Evolutionary conservation across 1,140 invertebrate species (phyloP).

Genomic region (Kradibia gibbosae): DNA sequence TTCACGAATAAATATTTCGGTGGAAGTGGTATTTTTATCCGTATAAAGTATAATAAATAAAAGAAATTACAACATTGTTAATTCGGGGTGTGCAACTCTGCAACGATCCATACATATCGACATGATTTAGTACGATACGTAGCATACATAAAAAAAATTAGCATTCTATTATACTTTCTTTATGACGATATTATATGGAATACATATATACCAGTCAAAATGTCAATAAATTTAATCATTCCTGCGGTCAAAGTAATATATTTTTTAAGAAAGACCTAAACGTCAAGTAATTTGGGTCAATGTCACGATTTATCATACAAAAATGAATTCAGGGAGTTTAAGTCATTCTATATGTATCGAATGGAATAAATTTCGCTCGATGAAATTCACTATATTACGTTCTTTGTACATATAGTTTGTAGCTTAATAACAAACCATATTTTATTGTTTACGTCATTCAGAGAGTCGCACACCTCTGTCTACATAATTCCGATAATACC

Average conservation of each 20-base stretch:
- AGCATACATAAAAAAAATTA: neutral
- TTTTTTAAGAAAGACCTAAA: constrained; percentile 34
- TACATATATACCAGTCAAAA: neutral
- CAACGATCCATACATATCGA: constrained; percentile 40
- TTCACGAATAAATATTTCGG: constrained; percentile 56
- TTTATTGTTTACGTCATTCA: constrained; percentile 30
- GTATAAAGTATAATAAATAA: constrained; percentile 52
- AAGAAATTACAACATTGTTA: constrained; percentile 53
- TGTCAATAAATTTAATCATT: constrained; percentile 25
- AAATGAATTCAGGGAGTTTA: neutral
- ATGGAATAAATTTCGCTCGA: constrained; percentile 1
- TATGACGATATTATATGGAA: neutral
- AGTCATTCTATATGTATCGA: neutral
- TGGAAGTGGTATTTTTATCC: constrained; percentile 59
- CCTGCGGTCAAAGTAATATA: constrained; percentile 41
- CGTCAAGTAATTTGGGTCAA: neutral
- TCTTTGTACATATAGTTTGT: neutral
- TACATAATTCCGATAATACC: constrained; percentile 37
- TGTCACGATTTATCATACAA: neutral
- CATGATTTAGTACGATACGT: neutral
- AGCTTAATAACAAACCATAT: neutral
- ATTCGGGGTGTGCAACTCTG: constrained; percentile 56
- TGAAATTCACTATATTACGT: neutral
- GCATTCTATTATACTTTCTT: neutral
- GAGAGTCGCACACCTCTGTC: constrained; percentile 47